Conservation (phyloP, 2,113 vertebrate genomes). For the Leptosomus discolor region DNA sequence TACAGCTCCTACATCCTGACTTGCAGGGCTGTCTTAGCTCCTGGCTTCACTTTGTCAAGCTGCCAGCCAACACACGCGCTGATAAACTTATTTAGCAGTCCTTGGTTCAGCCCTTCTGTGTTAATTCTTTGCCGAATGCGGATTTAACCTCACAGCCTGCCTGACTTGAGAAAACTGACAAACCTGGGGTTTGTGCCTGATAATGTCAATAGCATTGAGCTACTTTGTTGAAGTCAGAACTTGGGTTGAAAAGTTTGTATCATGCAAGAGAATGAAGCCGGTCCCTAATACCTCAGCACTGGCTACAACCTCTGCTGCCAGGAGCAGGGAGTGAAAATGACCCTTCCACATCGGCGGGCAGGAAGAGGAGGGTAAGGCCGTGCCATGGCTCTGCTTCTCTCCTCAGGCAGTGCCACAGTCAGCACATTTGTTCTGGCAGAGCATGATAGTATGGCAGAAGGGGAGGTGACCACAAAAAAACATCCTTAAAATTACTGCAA, state of each 20-base stretch:
- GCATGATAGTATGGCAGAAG: fast-evolving
- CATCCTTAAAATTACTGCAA: neutral
- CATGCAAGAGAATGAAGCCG: neutral
- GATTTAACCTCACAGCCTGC: neutral
- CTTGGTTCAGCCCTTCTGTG: neutral
- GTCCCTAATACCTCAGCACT: neutral
- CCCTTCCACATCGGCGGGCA: neutral
- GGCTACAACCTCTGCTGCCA: neutral
- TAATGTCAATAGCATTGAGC: neutral
- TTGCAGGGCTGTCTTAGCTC: neutral
- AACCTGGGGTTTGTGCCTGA: neutral
- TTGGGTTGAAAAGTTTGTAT: neutral
- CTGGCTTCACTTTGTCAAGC: neutral
- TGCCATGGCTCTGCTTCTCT: neutral
- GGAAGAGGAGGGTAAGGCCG: neutral
- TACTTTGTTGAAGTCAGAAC: neutral
- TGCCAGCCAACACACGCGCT: neutral
- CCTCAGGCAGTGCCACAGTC: neutral
- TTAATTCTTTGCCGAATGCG: conserved; percentile 20
- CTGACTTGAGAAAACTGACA: neutral
- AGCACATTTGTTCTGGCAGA: neutral
- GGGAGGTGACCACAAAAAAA: neutral
- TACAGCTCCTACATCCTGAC: conserved; percentile 21
- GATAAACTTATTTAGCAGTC: conserved; percentile 9
- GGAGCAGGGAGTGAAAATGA: neutral